These are phyloP conservation scores for Amblyopsis rosae DNA, from an alignment of 2,113 vertebrate genomes.

Conservation along the genomic window DNA sequence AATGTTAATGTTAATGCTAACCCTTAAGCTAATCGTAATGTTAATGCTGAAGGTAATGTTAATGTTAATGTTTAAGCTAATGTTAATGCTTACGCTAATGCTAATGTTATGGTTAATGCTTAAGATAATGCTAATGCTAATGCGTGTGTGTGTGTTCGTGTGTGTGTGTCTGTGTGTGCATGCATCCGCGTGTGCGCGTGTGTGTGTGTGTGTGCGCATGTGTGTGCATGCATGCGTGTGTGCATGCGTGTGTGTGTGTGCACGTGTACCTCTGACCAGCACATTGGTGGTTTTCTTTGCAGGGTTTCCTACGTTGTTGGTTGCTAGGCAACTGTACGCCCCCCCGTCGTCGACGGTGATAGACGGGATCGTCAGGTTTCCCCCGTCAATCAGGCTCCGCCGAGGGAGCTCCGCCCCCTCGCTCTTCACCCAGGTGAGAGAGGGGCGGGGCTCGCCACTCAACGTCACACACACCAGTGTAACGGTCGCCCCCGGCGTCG, in stretches of 20 bases:
- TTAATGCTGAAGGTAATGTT: no score
- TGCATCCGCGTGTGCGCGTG: not conserved
- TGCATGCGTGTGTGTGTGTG: not conserved
- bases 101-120: no score
- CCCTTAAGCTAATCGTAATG: no score
- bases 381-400: conserved; percentile 41
- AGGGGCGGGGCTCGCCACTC: conserved; percentile 53
- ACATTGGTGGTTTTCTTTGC: conserved; percentile 58
- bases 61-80: no score
- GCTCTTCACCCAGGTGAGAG: conserved; percentile 41
- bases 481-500: conserved; percentile 52
- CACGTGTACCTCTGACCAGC: conserved; percentile 61
- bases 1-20: no score
- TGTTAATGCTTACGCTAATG: no score
- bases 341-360: conserved; percentile 52
- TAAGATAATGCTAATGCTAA: no score
- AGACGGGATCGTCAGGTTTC: conserved; percentile 53
- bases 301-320: conserved; percentile 64
- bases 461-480: conserved; percentile 54
- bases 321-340: conserved; percentile 59
- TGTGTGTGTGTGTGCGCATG: not conserved
- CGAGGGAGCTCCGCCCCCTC: conserved; percentile 54
- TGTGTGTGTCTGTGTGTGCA: not conserved
- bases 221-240: no score
- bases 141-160: not conserved